Percentiles rank a stretch among this genome's conserved stretches.
Conservation (phyloP, 2,113 vertebrate genomes). For the Chaenogobius annularis region DNA sequence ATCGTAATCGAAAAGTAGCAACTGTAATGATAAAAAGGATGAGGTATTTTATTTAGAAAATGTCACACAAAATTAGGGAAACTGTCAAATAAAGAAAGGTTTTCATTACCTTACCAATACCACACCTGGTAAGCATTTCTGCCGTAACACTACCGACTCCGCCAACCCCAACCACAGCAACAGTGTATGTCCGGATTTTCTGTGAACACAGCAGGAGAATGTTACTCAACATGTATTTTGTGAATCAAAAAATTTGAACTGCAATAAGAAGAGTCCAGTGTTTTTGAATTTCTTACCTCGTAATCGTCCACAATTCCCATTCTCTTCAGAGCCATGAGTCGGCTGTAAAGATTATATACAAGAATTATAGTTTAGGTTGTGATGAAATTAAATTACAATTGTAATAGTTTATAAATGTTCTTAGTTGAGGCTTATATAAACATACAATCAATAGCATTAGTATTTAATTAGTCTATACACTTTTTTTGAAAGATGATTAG, state of each 20-base stretch:
- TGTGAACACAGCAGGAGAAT: conserved; percentile 53
- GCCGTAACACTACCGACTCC: conserved; percentile 97
- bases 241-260: background rate
- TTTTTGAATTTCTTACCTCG: conserved; percentile 78
- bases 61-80: no score
- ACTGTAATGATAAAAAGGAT: conserved; percentile 69
- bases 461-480: no score
- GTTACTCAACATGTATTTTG: background rate
- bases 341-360: conserved; percentile 76
- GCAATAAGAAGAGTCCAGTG: background rate
- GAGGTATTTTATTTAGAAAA: background rate
- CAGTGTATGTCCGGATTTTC: conserved; percentile 91
- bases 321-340: conserved; percentile 95
- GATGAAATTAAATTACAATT: background rate
- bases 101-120: conserved; percentile 98
- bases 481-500: no score
- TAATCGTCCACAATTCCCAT: conserved; percentile 98
- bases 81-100: conserved; percentile 32
- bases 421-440: no score
- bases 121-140: conserved; percentile 98
- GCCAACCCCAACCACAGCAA: conserved; percentile 93
- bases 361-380: conserved; percentile 15
- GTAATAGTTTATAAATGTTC: background rate
- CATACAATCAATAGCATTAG: no score
- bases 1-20: conserved; percentile 97